These are phyloP conservation scores for Zygothrica quintamaculata DNA, from an alignment of 2,888 invertebrate species.

Conservation along the genomic window DNA sequence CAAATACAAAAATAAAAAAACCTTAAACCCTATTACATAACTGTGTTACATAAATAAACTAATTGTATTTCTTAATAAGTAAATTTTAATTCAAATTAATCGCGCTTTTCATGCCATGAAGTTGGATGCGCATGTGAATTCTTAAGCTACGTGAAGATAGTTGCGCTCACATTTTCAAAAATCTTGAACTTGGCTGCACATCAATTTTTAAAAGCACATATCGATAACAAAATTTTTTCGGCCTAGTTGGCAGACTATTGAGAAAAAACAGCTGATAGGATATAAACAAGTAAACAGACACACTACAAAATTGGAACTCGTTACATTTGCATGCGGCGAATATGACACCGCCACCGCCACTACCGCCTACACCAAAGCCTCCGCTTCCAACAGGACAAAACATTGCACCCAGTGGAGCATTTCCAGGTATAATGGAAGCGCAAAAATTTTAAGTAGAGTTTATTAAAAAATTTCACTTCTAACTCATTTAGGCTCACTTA, in stretches of 20 bases:
- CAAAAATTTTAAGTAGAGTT: background rate
- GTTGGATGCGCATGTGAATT: too few relatives aligned
- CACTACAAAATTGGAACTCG: background rate
- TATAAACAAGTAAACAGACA: conserved; percentile 12
- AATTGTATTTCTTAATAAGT: too few relatives aligned
- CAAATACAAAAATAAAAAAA: too few relatives aligned
- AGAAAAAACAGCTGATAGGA: conserved; percentile 25
- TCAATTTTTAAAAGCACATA: background rate
- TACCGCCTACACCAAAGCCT: conserved; percentile 32
- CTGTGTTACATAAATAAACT: too few relatives aligned
- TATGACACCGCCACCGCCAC: conserved; percentile 34
- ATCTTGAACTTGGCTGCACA: conserved; percentile 24
- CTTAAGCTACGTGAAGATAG: conserved; percentile 34
- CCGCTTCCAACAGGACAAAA: conserved; percentile 62
- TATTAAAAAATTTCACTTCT: background rate
- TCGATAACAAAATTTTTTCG: conserved; percentile 7
- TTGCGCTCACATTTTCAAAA: conserved; percentile 9
- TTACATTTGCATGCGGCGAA: background rate
- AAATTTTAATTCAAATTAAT: too few relatives aligned
- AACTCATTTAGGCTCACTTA: conserved; percentile 76
- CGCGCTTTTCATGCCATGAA: background rate
- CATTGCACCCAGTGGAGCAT: conserved; percentile 58
- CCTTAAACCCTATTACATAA: too few relatives aligned
- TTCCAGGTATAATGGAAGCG: conserved; percentile 49
- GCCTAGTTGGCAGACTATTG: conserved; percentile 12